Evolutionary conservation across 2,888 invertebrate genomes (phyloP), one percentile per base, ranked within the genome.

Genomic region (Galeruca laticollis): DNA sequence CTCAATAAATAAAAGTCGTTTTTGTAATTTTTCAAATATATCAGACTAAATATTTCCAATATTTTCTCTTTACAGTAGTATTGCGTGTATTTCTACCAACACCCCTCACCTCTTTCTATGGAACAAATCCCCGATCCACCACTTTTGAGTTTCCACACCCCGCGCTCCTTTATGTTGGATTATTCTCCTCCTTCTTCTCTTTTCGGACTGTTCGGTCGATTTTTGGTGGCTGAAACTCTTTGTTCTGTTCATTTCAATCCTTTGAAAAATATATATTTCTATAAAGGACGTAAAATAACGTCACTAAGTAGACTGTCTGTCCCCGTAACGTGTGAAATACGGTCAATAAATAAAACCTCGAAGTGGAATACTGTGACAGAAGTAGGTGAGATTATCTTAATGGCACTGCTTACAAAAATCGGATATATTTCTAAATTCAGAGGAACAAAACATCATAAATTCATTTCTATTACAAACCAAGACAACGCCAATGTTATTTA

Each of bases 1-100:
- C 8, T n/a, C 6, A 47, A 47, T 47, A 47, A 47, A 47, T 47
- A n/a, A n/a, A 5, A 47, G 43, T 47, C 40, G n/a, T 40, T 40
- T 40, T 40, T 40, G n/a, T 18, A 15, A 6, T 8, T 52, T 20
- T 52, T 20, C 21, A 52, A 52, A 26, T 63, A 62, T 69, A 57
- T 63, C 69, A 69, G 63, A 60, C 69, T 60, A 65, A 64, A 65
- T 60, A 69, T 56, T 56, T 33, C 35, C 35, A 56, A 56, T 56
- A 54, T 54, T 54, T 54, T 54, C 69, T 51, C 57, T 64, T 59
- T 63, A 65, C 64, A 64, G 64, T 60, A 69, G 64, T 65, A 69
- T 69, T 69, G 69, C 69, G 69, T 69, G 69, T 54, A 65, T 60
- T 62, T 52, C 15, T 15, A n/a, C 43, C 15, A n/a, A 60, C 26